These are phyloP conservation scores for Heliconius aoede DNA, from an alignment of 2,888 invertebrate species.

Conservation along the genomic window DNA sequence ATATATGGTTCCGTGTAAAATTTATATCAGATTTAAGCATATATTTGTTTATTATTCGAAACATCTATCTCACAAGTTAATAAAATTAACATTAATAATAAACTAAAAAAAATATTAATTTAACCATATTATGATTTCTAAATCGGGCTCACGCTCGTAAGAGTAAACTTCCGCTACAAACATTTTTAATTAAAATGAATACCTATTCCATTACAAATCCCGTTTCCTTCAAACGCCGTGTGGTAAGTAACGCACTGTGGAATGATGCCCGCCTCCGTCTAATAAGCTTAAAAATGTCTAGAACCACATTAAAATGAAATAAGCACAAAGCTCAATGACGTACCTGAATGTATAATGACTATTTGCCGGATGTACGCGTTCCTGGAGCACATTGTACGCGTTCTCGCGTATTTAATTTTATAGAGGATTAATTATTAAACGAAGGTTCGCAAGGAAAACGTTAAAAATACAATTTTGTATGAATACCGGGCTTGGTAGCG, in stretches of 20 bases:
- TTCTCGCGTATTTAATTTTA: constrained; percentile 30
- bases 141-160: not conserved
- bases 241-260: constrained; percentile 45
- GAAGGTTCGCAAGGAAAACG: constrained; percentile 14
- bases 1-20: too few species aligned
- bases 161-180: constrained; percentile 11
- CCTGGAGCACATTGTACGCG: constrained; percentile 25
- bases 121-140: constrained; percentile 20
- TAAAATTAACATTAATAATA: not conserved
- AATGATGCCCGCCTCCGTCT: constrained; percentile 39
- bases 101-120: constrained; percentile 10
- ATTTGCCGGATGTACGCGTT: constrained; percentile 42
- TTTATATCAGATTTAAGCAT: not conserved
- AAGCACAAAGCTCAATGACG: constrained; percentile 39
- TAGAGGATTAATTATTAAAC: constrained; percentile 32
- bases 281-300: constrained; percentile 46
- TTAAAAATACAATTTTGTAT: constrained; percentile 25
- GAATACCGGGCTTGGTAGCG: not conserved
- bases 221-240: constrained; percentile 40
- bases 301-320: constrained; percentile 43
- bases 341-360: constrained; percentile 41
- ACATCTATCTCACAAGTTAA: not conserved
- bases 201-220: constrained; percentile 28
- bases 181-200: constrained; percentile 25
- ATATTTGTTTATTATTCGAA: not conserved